These are phyloP conservation scores for Platycheirus albimanus DNA, from an alignment of 2,888 invertebrate genomes.

Conservation along the genomic window DNA sequence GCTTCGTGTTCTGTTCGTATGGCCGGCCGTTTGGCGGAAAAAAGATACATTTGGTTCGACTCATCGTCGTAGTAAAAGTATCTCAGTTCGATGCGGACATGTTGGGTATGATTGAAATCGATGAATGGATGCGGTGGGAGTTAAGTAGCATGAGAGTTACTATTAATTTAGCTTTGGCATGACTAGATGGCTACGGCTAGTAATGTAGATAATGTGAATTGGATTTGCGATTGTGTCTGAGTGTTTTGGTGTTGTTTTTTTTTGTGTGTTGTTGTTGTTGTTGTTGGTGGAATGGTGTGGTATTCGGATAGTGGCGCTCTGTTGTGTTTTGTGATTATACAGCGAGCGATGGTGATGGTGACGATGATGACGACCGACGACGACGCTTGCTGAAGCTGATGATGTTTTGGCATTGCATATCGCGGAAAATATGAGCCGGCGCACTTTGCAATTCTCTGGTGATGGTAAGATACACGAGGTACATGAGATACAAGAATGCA, in stretches of 20 bases:
- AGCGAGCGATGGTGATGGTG: conserved; percentile 31
- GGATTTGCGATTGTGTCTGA: conserved; percentile 36
- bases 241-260: conserved; percentile 27
- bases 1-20: no score
- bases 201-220: conserved; percentile 35
- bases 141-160: conserved; percentile 65
- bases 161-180: conserved; percentile 55
- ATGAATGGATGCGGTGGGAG: conserved; percentile 66
- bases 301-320: conserved; percentile 65
- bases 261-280: no score
- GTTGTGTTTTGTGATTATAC: conserved; percentile 20
- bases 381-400: conserved; percentile 14
- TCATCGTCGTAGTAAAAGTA: not conserved
- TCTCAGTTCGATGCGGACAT: conserved; percentile 50
- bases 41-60: conserved; percentile 4
- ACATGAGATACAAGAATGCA: conserved; percentile 41
- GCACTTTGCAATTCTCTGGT: conserved; percentile 61
- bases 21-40: no score
- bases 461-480: conserved; percentile 30
- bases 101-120: conserved; percentile 46
- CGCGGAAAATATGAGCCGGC: conserved; percentile 68
- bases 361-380: conserved; percentile 23
- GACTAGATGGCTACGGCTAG: conserved; percentile 25
- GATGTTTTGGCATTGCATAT: conserved; percentile 49
- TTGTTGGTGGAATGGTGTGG: conserved; percentile 40